A percentile compares a stretch with the other conserved stretches of the same genome.
phyloP scores from a whole-genome alignment of 1,140 invertebrate genomes.

The Trypoxylus dichotomus region DNA sequence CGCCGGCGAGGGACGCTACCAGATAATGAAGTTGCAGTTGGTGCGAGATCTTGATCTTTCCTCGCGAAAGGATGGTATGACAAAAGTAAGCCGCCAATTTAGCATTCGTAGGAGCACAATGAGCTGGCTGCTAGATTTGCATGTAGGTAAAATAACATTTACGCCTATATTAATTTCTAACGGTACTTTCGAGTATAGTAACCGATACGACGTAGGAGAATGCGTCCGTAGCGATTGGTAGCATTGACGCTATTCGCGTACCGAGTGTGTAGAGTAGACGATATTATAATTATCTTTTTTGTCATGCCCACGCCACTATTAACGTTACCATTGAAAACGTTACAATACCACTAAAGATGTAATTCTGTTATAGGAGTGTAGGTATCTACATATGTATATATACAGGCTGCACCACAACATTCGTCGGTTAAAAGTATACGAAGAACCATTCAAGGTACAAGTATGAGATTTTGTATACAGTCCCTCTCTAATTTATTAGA shows the following conservation, averaged over 20 bases:
- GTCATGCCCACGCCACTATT: neutral
- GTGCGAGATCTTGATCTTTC: neutral
- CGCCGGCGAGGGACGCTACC: neutral
- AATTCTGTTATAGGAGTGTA: neutral
- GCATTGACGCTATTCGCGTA: neutral
- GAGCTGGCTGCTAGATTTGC: neutral
- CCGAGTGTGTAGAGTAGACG: neutral
- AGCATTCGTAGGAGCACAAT: neutral
- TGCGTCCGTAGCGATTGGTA: neutral
- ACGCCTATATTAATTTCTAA: neutral
- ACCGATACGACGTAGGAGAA: neutral
- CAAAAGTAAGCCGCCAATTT: neutral
- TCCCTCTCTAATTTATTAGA: too few relatives aligned
- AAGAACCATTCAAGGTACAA: too few relatives aligned
- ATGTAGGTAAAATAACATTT: neutral
- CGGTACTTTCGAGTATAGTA: neutral
- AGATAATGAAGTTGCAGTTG: neutral
- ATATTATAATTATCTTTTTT: constrained; percentile 4
- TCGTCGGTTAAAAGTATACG: too few relatives aligned
- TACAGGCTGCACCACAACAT: too few relatives aligned
- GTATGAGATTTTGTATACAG: too few relatives aligned
- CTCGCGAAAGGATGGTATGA: neutral
- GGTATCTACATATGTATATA: neutral
- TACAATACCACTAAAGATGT: neutral
- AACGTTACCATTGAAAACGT: neutral